A percentile compares a stretch with the other conserved stretches of the same genome.
Conservation (phyloP, 1,140 invertebrate genomes). For the Pachypeltis micranthus region DNA sequence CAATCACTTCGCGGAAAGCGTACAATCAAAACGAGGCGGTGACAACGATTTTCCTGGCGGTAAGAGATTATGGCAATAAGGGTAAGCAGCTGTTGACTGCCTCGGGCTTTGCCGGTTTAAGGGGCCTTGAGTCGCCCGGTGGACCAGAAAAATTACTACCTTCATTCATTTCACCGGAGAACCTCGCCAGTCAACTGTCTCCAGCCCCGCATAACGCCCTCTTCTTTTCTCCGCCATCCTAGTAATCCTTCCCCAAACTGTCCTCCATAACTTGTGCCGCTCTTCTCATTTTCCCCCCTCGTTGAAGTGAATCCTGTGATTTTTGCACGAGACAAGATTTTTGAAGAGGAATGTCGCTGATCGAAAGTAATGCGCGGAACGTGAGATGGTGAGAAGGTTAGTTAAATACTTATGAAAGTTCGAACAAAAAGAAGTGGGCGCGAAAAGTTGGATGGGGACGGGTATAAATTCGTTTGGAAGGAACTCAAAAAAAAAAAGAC, state of each 20-base stretch:
- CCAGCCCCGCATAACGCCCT: no score
- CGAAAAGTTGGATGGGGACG: not conserved
- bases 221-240: no score
- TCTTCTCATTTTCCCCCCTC: not conserved
- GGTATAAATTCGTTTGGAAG: conserved; percentile 8
- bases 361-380: not conserved
- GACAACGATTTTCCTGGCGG: not conserved
- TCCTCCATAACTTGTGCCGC: not conserved
- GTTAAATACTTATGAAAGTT: conserved; percentile 7
- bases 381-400: conserved; percentile 1
- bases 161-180: conserved; percentile 1
- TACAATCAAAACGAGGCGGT: no score
- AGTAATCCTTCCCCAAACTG: conserved; percentile 3
- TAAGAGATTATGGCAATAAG: not conserved
- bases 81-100: not conserved
- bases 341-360: not conserved
- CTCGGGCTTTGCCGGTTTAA: not conserved
- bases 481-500: not conserved
- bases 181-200: no score
- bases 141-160: not conserved
- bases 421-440: conserved; percentile 4
- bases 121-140: not conserved
- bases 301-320: not conserved
- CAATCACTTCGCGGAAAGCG: no score
- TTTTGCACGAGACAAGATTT: not conserved